Evolutionary conservation across 2,888 invertebrate genomes (phyloP).

Genomic region (Rambutsinella grinnellia): DNA sequence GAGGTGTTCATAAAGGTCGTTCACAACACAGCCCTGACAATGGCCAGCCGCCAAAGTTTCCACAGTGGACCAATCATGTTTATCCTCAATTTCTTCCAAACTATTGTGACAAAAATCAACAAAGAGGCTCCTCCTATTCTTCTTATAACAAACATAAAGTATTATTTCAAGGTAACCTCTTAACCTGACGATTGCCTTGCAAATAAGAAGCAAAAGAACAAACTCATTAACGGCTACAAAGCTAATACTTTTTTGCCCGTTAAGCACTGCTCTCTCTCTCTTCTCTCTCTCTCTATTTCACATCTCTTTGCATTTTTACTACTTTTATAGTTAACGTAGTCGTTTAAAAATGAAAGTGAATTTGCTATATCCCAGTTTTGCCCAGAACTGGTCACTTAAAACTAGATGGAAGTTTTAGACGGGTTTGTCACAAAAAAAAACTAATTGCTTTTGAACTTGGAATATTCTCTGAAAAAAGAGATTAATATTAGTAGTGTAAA

Average conservation of each 20-base stretch:
- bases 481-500: too few relatives aligned
- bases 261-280: conserved; percentile 48
- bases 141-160: conserved; percentile 44
- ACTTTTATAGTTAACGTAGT: background rate
- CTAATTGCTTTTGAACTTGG: too few relatives aligned
- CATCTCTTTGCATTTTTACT: background rate
- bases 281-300: conserved; percentile 9
- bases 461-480: too few relatives aligned
- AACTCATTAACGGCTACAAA: conserved; percentile 32
- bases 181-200: conserved; percentile 37
- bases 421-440: too few relatives aligned
- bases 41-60: conserved; percentile 75
- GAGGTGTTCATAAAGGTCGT: conserved; percentile 50
- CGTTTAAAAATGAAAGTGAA: background rate
- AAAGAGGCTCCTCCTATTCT: conserved; percentile 26
- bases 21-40: conserved; percentile 45
- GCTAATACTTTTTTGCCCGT: conserved; percentile 44
- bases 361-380: too few relatives aligned
- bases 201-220: conserved; percentile 35
- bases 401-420: too few relatives aligned
- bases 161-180: conserved; percentile 44
- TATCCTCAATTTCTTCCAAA: conserved; percentile 93
- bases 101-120: conserved; percentile 56
- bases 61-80: conserved; percentile 95
- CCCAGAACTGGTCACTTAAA: too few relatives aligned